Base-by-base conservation (phyloP, 2,888 invertebrate species). In the Drosophila barbarae region DNA sequence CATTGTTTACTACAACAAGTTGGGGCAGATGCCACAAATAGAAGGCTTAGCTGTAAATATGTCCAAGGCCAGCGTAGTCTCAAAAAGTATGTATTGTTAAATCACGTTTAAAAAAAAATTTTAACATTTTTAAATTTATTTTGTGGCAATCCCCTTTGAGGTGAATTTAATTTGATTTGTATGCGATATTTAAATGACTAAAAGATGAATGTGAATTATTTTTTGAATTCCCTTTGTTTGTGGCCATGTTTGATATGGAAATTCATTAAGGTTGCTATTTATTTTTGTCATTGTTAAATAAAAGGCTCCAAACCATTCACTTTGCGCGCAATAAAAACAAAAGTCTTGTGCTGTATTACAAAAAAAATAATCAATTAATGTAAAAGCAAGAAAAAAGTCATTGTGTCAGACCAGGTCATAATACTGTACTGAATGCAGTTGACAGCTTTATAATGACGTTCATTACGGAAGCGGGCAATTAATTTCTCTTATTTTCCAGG, bases 1-100 rank as follows among this genome's bases (percentile, higher is more conserved):
- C 52, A 50, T 44, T 56, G 50, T 52, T 41, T 66, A 42, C 46
- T 57, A 72, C 77, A 79, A 78, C 78, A 78, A 72, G 77, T 72
- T n/a, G 13, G 26, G 38, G 49, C 30, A 21, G 12, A 8, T 21
- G 18, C 26, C 32, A 15, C 8, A 34, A 21, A 12, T 3, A 18
- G 9, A 28, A 15, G n/a, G 26, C 26, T 38, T 18, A 15, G 50
- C 50, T 8, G 2, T 6, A 21, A 28, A 36, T 28, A 10, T n/a
- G 21, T 36, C 12, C n/a, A n/a, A 5, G 23, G 46, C 28, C 35
- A 21, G 12, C 12, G 21, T 23, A 23, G 5, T 23, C 3, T 23
- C 23, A 23, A 23, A 12, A 39, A 28, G 35, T 3, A 5, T 8
- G 21, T 36, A 36, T 42, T 23, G 49, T 18, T 61, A 23, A 35